These are phyloP conservation scores for Callyntrura guangdongensis DNA, from an alignment of 2,888 invertebrate genomes.

Conservation along the genomic window DNA sequence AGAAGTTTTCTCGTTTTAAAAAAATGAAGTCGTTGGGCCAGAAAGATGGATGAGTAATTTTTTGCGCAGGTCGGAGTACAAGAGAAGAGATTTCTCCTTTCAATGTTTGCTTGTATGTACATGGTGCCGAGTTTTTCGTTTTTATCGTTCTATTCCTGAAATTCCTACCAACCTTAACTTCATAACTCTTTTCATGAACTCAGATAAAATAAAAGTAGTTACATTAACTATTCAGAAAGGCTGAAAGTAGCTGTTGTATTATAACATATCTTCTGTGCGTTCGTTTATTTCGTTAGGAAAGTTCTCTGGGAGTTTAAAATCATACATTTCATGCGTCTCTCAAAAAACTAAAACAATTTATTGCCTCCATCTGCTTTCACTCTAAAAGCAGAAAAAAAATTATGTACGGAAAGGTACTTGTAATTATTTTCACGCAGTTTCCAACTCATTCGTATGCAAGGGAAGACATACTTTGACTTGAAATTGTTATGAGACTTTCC, in stretches of 20 bases:
- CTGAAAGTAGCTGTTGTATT: too few relatives aligned
- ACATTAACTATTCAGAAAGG: too few relatives aligned
- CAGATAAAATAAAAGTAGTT: background rate
- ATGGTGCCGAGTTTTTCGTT: conserved; percentile 20
- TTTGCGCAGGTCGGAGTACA: conserved; percentile 26
- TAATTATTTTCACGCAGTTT: background rate
- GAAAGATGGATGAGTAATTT: conserved; percentile 62
- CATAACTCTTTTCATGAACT: background rate
- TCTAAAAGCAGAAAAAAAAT: background rate
- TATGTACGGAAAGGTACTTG: background rate
- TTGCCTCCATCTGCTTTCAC: conserved; percentile 59
- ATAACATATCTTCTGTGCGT: background rate
- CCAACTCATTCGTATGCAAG: conserved; percentile 48
- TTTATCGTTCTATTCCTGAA: background rate
- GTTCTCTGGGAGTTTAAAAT: background rate
- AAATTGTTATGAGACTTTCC: conserved; percentile 39
- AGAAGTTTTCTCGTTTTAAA: conserved; percentile 19
- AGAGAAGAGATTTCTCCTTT: conserved; percentile 18
- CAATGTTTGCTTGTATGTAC: conserved; percentile 50
- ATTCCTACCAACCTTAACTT: background rate
- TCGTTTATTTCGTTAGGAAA: background rate
- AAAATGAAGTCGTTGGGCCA: conserved; percentile 47
- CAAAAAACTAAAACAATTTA: conserved; percentile 60
- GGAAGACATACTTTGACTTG: conserved; percentile 5
- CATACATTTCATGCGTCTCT: conserved; percentile 40